Evolutionary conservation across 2,113 vertebrate genomes (phyloP).

Genomic region (Eretmochelys imbricata): DNA sequence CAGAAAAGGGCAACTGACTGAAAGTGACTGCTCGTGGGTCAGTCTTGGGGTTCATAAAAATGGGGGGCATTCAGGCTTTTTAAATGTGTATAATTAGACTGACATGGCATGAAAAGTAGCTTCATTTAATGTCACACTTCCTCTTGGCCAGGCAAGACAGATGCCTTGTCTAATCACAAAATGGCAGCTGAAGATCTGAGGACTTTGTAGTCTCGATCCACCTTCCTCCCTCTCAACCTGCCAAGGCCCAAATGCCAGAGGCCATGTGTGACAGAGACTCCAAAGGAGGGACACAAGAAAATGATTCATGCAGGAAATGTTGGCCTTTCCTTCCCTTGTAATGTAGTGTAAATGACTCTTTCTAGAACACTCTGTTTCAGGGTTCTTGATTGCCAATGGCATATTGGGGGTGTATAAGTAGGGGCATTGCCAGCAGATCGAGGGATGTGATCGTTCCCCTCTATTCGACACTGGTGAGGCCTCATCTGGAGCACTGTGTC

Average conservation of each 20-base stretch:
- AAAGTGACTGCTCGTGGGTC: background rate
- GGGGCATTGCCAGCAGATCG: too few relatives aligned
- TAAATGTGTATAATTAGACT: background rate
- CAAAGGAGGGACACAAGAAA: background rate
- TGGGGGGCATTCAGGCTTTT: background rate
- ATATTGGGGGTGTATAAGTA: too few relatives aligned
- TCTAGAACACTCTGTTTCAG: background rate
- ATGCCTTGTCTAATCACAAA: background rate
- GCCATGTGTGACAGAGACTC: accelerated
- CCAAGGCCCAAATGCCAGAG: background rate
- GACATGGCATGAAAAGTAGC: background rate
- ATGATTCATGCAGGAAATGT: background rate
- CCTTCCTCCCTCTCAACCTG: background rate
- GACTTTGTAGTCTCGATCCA: background rate
- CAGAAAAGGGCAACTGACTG: background rate
- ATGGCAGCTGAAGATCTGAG: background rate
- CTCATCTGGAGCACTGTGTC: too few relatives aligned
- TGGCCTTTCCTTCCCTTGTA: background rate
- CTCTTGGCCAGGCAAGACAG: background rate
- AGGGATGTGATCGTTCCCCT: too few relatives aligned
- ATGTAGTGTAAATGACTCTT: background rate
- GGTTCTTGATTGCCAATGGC: background rate
- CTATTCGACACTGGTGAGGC: too few relatives aligned
- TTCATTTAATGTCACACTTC: background rate
- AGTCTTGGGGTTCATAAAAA: background rate